Evolutionary conservation across 1,140 invertebrate genomes (phyloP).

Genomic region (Nebria ingens): DNA sequence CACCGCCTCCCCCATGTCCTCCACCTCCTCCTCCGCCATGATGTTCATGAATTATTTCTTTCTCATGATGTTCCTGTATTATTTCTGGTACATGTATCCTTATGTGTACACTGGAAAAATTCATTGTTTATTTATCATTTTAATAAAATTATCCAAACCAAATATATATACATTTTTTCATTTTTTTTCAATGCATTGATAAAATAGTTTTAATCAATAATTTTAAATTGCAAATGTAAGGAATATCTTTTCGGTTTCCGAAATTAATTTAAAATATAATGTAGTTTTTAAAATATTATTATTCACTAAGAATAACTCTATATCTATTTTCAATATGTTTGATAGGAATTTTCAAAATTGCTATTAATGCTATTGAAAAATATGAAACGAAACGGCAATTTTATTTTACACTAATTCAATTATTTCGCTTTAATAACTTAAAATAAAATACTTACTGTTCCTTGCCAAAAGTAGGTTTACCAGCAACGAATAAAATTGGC

Average conservation of each 20-base stretch:
- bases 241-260: too few relatives aligned
- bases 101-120: conserved; percentile 27
- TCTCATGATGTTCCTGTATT: conserved; percentile 7
- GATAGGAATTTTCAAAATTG: too few relatives aligned
- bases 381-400: too few relatives aligned
- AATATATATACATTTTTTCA: not conserved
- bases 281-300: too few relatives aligned
- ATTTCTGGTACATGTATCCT: conserved; percentile 25
- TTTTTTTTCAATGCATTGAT: conserved; percentile 9
- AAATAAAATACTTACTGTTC: conserved; percentile 28
- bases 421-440: too few relatives aligned
- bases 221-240: too few relatives aligned
- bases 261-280: too few relatives aligned
- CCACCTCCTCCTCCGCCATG: conserved; percentile 12
- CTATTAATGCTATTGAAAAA: too few relatives aligned
- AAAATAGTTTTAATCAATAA: conserved; percentile 12
- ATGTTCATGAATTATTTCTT: conserved; percentile 12
- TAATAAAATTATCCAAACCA: not conserved
- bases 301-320: too few relatives aligned
- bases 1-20: conserved; percentile 11
- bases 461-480: conserved; percentile 27
- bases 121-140: not conserved
- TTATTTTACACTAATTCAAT: too few relatives aligned
- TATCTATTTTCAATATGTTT: too few relatives aligned
- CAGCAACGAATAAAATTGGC: conserved; percentile 17